Evolutionary conservation across 2,113 vertebrate genomes (phyloP), one percentile per base, ranked within the genome.

Genomic region (Psettodes erumei): DNA sequence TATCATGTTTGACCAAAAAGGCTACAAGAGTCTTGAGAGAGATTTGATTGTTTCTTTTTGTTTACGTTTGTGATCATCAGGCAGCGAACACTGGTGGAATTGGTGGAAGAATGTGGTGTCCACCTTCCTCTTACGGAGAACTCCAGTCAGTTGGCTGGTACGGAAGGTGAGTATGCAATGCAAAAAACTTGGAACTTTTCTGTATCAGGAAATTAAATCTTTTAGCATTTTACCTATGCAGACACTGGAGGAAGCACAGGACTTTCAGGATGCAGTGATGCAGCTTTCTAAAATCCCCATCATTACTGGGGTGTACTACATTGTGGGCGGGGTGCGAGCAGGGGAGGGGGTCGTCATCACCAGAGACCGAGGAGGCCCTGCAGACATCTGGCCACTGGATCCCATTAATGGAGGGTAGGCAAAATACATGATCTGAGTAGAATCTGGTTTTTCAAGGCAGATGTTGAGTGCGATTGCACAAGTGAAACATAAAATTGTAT

Each of bases 71-170:
- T 59, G 11, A 23, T 13, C 38, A 38, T 38, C 77, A 95, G 94
- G 84, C 40, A 85, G 56, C 58, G 95, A 96, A 4, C 88, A 78
- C 30, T 96, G 95, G 97, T 98, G 95, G 95, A 94, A 97, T 82
- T 97, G 95, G 96, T 99, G 96, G 98, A 95, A 97, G 79, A 98
- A 97, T 10, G 54, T 91, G 1, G 88, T 97, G 0, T 96, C 96
- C 8, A 96, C 95, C 16, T 88, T 98, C 43, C 79, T 96, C 23
- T 84, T 88, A 54, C 91, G 83, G 64, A 93, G 93, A 63, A 93
- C 90, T 12, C 96, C 94, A 0, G 92, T 96, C 84, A 98, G 98
- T 93, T 99, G 97, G 97, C 89, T 99, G 15, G 75, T 97, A 21
- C 93, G 97, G 71, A 92, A 95, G 7, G 98, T 99, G 89, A 93